Evolutionary conservation across 2,113 vertebrate species (phyloP).

Genomic region (Eudyptes chrysolophus): DNA sequence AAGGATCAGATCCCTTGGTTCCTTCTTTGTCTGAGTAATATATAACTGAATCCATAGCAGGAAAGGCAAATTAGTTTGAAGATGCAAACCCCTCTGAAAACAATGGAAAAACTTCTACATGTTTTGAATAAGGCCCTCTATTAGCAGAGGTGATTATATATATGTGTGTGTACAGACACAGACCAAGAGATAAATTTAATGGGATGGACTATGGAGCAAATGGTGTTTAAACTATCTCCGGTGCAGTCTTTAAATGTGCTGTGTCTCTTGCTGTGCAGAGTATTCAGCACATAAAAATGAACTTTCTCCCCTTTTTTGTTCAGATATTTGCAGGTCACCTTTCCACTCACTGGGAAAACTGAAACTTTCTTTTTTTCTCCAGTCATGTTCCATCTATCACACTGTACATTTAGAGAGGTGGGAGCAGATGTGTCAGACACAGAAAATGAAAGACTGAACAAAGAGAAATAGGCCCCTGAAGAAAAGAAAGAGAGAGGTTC

Average conservation of each 20-base stretch:
- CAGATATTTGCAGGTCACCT: slow-evolving; percentile 59
- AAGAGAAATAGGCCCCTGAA: slow-evolving; percentile 59
- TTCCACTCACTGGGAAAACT: background rate
- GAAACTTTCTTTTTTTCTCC: slow-evolving; percentile 19
- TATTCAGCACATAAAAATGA: slow-evolving; percentile 1
- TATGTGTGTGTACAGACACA: background rate
- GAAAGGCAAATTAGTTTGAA: background rate
- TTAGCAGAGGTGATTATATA: background rate
- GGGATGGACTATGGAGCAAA: background rate
- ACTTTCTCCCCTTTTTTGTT: slow-evolving; percentile 2
- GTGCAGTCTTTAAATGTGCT: background rate
- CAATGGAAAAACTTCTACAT: background rate
- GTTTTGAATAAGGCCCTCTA: background rate
- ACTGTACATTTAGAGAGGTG: background rate
- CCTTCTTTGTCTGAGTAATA: background rate
- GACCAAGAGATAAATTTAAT: background rate
- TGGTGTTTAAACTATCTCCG: background rate
- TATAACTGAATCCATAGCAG: background rate
- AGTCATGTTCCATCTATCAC: slow-evolving; percentile 53
- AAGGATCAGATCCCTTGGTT: background rate
- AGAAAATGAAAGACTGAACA: slow-evolving; percentile 56
- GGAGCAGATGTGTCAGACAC: slow-evolving; percentile 17
- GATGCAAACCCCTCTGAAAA: background rate
- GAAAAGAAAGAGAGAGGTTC: slow-evolving; percentile 23
- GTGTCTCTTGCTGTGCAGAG: background rate